Evolutionary conservation across 2,888 invertebrate genomes (phyloP), one percentile per base, ranked within the genome.

Genomic region (Drosophila diplacantha): DNA sequence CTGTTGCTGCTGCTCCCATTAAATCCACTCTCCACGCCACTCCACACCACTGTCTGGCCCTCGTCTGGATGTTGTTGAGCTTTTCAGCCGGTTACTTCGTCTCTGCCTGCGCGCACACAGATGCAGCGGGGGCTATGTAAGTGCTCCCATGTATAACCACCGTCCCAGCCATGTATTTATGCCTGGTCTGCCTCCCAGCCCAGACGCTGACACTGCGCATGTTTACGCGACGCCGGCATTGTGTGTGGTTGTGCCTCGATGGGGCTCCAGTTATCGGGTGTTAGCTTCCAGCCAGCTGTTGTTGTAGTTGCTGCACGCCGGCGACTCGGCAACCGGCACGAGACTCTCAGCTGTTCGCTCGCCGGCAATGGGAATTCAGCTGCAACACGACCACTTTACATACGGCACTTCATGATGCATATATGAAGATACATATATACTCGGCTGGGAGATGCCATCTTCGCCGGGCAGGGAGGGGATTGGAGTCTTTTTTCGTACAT

Each of bases 291-390:
- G 65, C 67, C 77, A 78, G 77, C 77, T 78, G 77, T 78, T 78
- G 77, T 78, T 78, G 77, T 78, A 79, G 77, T 77, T 79, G 76
- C 57, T 54, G 35, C 55, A 38, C 16, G 61, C 54, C 63, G 61
- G 61, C 61, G 35, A 54, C 38, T 46, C 63, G 52, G 31, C 44
- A 54, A 54, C 62, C 59, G 59, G 61, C 60, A 61, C 58, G 50
- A 68, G 67, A 56, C 72, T 76, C 79, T 78, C 80, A 79, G 81
- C 81, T 77, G 75, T 76, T 75, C 64, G 43, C 65, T 73, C 75
- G 72, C 73, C 76, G 72, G 75, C 64, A 55, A 31, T 62, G 71
- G 66, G 65, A 73, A 76, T 78, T 75, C 79, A 72, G 79, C 76
- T 79, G 77, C 77, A 79, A 69, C 72, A 74, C 72, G 71, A 73